These are phyloP conservation scores for Peromyscus aztecus DNA, from an alignment of 2,797 vertebrate species.

Conservation along the genomic window DNA sequence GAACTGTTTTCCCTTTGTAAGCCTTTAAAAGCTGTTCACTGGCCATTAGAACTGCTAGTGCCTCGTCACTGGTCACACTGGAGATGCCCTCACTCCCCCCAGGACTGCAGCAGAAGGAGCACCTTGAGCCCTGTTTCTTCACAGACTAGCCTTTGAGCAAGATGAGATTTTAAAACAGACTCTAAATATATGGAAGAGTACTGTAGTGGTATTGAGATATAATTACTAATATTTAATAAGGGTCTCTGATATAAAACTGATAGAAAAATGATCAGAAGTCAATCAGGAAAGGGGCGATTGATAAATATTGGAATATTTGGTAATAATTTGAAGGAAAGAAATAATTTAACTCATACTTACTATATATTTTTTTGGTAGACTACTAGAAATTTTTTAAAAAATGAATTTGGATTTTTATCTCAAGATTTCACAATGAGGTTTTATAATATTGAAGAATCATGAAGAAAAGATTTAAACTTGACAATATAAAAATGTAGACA, in stretches of 20 bases:
- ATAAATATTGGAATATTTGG: slow-evolving; percentile 5
- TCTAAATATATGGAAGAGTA: not conserved
- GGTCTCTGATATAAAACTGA: not conserved
- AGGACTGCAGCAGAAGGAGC: not conserved
- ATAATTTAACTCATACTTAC: not conserved
- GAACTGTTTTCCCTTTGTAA: not conserved
- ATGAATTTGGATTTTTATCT: slow-evolving; percentile 53
- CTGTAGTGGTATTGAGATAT: not conserved
- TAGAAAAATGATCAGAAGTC: not conserved
- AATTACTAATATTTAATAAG: slow-evolving; percentile 19
- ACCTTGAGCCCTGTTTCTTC: not conserved
- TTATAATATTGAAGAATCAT: slow-evolving; percentile 1
- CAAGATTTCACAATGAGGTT: slow-evolving; percentile 5
- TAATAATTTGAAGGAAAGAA: slow-evolving; percentile 46
- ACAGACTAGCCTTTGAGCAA: not conserved
- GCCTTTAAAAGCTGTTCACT: not conserved
- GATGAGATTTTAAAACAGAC: slow-evolving; percentile 36
- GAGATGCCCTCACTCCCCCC: not conserved
- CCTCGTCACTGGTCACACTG: not conserved
- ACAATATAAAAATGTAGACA: not conserved
- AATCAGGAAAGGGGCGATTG: slow-evolving; percentile 1
- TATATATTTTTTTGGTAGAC: not conserved
- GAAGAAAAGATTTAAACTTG: slow-evolving; percentile 18
- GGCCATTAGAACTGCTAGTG: not conserved
- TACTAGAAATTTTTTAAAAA: not conserved